Conservation (phyloP, 2,113 vertebrate species). For the Plecotus auritus region DNA sequence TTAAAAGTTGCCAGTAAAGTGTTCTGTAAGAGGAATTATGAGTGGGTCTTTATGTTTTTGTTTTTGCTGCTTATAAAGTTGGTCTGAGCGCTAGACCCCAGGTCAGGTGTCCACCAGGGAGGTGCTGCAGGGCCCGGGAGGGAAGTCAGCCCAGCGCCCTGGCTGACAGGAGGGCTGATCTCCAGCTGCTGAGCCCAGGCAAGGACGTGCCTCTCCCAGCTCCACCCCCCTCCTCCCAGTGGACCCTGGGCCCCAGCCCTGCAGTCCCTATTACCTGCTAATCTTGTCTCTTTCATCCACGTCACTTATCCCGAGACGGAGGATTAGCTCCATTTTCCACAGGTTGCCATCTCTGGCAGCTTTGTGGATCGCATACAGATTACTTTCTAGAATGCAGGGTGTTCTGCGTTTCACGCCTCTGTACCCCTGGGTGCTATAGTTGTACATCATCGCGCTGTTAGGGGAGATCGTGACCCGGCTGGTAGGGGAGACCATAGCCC, state of each 20-base stretch:
- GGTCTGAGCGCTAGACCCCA: neutral
- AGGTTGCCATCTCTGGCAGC: constrained; percentile 86
- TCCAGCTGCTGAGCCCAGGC: neutral
- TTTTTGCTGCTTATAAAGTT: neutral
- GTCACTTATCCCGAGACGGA: too few species aligned
- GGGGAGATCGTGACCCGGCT: too few species aligned
- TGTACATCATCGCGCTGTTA: too few species aligned
- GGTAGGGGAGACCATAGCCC: too few species aligned
- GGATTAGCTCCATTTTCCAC: constrained; percentile 79
- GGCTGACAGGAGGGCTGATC: neutral
- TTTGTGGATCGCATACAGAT: constrained; percentile 89
- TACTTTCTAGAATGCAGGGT: constrained; percentile 66
- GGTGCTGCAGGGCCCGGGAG: neutral
- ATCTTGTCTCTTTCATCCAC: too few species aligned
- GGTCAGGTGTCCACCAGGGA: neutral
- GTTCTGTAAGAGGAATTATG: neutral
- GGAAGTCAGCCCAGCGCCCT: neutral
- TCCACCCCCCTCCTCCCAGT: accelerated
- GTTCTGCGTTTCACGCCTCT: too few species aligned
- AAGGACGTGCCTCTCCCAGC: too few species aligned
- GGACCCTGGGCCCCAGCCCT: too few species aligned
- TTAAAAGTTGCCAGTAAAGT: neutral
- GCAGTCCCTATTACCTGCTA: too few species aligned
- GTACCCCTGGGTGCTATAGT: too few species aligned
- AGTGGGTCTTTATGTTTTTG: neutral